phyloP scores from a whole-genome alignment of 2,113 vertebrate species.

The Neoarius graeffei region DNA sequence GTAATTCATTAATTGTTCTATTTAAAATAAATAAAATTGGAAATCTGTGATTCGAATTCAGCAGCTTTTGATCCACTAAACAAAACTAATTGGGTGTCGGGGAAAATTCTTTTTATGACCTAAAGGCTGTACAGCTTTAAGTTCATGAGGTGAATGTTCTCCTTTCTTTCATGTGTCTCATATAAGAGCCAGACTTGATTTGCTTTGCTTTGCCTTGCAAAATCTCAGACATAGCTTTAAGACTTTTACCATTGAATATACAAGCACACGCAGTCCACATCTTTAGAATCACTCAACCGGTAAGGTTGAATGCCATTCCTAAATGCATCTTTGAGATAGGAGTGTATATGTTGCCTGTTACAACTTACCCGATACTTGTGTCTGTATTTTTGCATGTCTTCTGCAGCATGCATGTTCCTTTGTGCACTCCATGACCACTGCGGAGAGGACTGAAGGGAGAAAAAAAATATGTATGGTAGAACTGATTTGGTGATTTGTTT shows the following conservation, averaged over 20 bases:
- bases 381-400: conserved; percentile 84
- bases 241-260: neutral
- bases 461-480: neutral
- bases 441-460: neutral
- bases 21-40: too few species aligned
- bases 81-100: too few species aligned
- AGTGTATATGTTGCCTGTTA: neutral
- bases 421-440: neutral
- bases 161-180: neutral
- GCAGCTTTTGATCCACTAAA: too few species aligned
- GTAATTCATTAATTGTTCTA: too few species aligned
- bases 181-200: neutral
- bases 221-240: neutral
- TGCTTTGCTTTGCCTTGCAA: neutral
- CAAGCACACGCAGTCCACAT: neutral
- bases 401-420: conserved; percentile 76
- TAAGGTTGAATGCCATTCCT: neutral
- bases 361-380: conserved; percentile 75
- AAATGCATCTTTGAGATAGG: neutral
- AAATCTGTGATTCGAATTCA: too few species aligned
- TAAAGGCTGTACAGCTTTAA: too few species aligned
- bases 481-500: neutral
- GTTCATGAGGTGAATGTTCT: neutral
- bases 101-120: too few species aligned
- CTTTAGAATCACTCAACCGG: neutral